phyloP scores from a whole-genome alignment of 2,113 vertebrate species.

The Microcebus tavaratra region DNA sequence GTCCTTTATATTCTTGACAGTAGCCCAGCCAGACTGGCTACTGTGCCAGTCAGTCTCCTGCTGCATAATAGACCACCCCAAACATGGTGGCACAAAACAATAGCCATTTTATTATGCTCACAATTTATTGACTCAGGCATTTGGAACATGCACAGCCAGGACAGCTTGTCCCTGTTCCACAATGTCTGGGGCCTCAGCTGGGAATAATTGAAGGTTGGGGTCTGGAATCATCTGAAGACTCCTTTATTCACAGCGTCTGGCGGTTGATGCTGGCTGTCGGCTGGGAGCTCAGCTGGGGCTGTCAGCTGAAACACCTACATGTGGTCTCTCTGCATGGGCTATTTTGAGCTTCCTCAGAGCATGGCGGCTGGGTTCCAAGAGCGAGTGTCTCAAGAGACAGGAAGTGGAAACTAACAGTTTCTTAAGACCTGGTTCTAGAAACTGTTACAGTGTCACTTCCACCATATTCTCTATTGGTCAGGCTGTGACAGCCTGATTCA shows the following conservation, averaged over 20 bases:
- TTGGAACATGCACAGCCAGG: background rate
- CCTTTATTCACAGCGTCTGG: background rate
- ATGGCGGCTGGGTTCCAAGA: constrained; percentile 31
- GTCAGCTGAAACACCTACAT: constrained; percentile 23
- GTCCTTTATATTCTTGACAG: background rate
- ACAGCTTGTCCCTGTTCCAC: background rate
- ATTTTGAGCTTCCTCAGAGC: constrained; percentile 57
- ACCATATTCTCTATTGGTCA: background rate
- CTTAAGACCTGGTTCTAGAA: background rate
- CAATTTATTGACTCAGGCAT: background rate
- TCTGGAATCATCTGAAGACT: background rate
- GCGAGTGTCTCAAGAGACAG: constrained; percentile 3
- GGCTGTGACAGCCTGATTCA: background rate
- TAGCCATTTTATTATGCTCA: constrained; percentile 2
- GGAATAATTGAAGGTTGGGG: background rate
- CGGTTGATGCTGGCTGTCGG: background rate
- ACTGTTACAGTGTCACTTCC: background rate
- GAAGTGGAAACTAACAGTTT: constrained; percentile 21
- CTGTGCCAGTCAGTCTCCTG: background rate
- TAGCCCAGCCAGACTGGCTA: background rate
- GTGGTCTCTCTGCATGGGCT: background rate
- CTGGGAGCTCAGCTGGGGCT: background rate
- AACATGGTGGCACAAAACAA: background rate
- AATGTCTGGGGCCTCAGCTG: background rate
- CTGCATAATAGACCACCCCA: background rate